Evolutionary conservation across 1,140 invertebrate species (phyloP).

Genomic region (Ericerus pela): DNA sequence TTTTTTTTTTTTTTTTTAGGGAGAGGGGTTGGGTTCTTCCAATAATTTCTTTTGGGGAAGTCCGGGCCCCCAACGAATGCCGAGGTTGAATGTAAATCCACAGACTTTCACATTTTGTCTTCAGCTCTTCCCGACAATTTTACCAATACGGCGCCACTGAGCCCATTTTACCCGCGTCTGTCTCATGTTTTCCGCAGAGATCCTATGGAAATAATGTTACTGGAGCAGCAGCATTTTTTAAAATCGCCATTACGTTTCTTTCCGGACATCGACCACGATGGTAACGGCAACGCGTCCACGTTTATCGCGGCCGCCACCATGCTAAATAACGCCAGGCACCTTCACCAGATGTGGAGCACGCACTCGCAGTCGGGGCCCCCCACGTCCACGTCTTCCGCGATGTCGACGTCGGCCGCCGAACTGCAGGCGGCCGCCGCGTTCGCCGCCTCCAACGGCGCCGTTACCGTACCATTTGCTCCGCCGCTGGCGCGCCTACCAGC

Average conservation of each 20-base stretch:
- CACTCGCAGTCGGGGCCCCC: not conserved
- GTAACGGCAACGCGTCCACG: not conserved
- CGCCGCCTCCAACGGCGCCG: not conserved
- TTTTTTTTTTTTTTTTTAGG: too few relatives aligned
- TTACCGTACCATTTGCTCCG: slow-evolving; percentile 8
- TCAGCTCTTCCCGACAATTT: too few relatives aligned
- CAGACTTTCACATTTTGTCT: too few relatives aligned
- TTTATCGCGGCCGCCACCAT: not conserved
- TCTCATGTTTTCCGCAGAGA: too few relatives aligned
- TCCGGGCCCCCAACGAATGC: too few relatives aligned
- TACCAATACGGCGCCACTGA: too few relatives aligned
- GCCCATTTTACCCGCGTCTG: too few relatives aligned
- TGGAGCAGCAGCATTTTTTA: slow-evolving; percentile 6
- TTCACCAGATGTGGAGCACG: slow-evolving; percentile 1
- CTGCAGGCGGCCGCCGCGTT: not conserved
- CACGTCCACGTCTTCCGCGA: not conserved
- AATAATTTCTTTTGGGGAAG: too few relatives aligned
- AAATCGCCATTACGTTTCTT: slow-evolving; percentile 5
- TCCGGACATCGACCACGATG: not conserved
- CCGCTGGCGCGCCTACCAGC: slow-evolving; percentile 5
- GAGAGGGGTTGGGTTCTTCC: too few relatives aligned
- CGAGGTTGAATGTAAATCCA: too few relatives aligned
- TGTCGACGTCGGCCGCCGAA: not conserved
- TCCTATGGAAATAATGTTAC: slow-evolving; percentile 6
- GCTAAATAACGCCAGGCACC: slow-evolving; percentile 4